Percentiles rank a stretch among this genome's conserved stretches.
phyloP scores from a whole-genome alignment of 2,797 vertebrate genomes.

The Rachycentron canadum region DNA sequence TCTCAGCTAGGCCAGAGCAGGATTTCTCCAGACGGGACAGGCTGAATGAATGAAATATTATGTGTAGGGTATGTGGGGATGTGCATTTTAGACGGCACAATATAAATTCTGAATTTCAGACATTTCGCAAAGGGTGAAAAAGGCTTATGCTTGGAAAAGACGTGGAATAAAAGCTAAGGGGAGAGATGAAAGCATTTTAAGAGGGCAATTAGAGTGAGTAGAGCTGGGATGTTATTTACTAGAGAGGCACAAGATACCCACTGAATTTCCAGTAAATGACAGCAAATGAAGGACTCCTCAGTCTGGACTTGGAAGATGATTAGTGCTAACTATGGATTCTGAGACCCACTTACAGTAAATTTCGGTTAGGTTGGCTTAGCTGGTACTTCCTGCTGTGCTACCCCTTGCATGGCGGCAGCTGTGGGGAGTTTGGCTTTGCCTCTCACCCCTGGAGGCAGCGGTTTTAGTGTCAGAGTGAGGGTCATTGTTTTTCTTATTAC shows the following conservation, averaged over 20 bases:
- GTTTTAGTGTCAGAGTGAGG: slow-evolving; percentile 48
- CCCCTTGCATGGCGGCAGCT: slow-evolving; percentile 28
- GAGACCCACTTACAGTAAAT: neutral
- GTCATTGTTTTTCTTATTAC: slow-evolving; percentile 56
- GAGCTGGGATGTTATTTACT: neutral
- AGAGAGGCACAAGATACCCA: slow-evolving; percentile 1
- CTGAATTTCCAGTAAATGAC: neutral
- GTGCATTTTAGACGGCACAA: slow-evolving; percentile 5
- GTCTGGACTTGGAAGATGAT: neutral
- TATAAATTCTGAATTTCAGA: slow-evolving; percentile 3
- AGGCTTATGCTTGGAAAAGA: neutral
- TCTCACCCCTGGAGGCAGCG: slow-evolving; percentile 52
- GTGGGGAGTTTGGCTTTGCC: slow-evolving; percentile 55
- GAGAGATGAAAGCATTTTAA: slow-evolving; percentile 10
- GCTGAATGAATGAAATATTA: slow-evolving; percentile 21
- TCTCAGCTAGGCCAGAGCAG: slow-evolving; percentile 8
- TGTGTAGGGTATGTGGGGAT: neutral
- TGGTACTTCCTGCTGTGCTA: slow-evolving; percentile 24
- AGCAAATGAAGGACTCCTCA: neutral
- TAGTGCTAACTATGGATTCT: neutral
- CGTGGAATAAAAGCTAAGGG: neutral
- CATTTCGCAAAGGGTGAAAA: slow-evolving; percentile 3
- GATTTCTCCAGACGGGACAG: slow-evolving; percentile 18
- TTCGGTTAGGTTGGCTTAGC: slow-evolving; percentile 12
- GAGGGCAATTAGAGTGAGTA: slow-evolving; percentile 11